Conservation (phyloP, 2,797 vertebrate species). For the Falco cherrug region DNA sequence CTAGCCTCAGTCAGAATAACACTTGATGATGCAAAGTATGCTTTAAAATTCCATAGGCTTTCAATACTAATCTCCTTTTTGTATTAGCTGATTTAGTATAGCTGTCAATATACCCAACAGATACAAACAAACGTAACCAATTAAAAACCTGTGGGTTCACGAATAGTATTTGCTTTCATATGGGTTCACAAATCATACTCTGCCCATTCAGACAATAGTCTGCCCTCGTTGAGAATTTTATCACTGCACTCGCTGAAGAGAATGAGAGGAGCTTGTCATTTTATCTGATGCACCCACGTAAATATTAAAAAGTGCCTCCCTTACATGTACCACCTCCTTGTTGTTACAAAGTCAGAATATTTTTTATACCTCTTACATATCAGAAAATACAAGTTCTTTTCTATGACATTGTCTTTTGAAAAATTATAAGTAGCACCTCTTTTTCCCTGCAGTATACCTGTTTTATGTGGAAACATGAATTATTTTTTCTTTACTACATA, state of each 20-base stretch:
- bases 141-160: background rate
- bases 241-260: background rate
- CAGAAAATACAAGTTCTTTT: background rate
- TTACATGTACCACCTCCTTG: too few species aligned
- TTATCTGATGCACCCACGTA: background rate
- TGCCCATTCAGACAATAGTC: background rate
- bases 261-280: background rate
- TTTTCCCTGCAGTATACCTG: background rate
- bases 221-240: background rate
- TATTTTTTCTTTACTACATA: background rate
- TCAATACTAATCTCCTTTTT: background rate
- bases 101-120: background rate
- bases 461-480: background rate
- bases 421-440: background rate
- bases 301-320: background rate
- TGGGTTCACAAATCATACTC: background rate
- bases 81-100: background rate
- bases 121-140: background rate
- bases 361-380: background rate
- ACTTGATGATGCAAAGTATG: background rate
- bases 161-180: fast-evolving
- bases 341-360: background rate
- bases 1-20: background rate
- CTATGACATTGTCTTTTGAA: background rate
- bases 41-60: background rate